These are phyloP conservation scores for Drosophila takahashii DNA, from an alignment of 1,140 invertebrate species.

Conservation along the genomic window DNA sequence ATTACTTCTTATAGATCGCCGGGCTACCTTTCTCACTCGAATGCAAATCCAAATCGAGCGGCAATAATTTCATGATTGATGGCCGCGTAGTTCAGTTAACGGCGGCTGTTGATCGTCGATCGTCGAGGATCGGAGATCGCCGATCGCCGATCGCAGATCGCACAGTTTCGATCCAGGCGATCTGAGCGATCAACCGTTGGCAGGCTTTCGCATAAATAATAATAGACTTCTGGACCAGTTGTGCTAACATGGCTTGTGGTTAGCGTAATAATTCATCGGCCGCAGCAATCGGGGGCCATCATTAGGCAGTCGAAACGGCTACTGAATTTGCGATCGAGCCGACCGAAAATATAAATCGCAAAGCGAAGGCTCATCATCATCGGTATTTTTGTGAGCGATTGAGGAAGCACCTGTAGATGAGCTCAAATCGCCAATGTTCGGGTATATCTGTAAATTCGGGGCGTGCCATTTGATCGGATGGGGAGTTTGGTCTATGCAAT, in stretches of 20 bases:
- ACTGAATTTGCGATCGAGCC: constrained; percentile 72
- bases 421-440: not conserved
- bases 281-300: constrained; percentile 54
- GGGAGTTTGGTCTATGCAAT: constrained; percentile 44
- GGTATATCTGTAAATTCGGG: constrained; percentile 66
- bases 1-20: not conserved
- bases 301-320: constrained; percentile 80
- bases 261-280: constrained; percentile 79
- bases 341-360: constrained; percentile 33
- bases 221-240: constrained; percentile 81
- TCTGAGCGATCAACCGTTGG: constrained; percentile 60
- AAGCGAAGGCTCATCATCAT: constrained; percentile 41
- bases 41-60: constrained; percentile 66
- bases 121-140: constrained; percentile 45
- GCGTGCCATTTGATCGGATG: constrained; percentile 54
- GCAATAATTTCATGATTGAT: constrained; percentile 81
- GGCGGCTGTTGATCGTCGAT: constrained; percentile 50
- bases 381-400: constrained; percentile 12
- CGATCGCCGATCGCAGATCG: constrained; percentile 17
- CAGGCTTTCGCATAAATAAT: constrained; percentile 76
- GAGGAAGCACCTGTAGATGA: constrained; percentile 13
- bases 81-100: constrained; percentile 77
- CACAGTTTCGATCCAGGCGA: constrained; percentile 20
- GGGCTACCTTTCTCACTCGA: not conserved
- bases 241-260: constrained; percentile 80